Base-by-base conservation (phyloP, 1,140 invertebrate species). In the Aphis craccivora region DNA sequence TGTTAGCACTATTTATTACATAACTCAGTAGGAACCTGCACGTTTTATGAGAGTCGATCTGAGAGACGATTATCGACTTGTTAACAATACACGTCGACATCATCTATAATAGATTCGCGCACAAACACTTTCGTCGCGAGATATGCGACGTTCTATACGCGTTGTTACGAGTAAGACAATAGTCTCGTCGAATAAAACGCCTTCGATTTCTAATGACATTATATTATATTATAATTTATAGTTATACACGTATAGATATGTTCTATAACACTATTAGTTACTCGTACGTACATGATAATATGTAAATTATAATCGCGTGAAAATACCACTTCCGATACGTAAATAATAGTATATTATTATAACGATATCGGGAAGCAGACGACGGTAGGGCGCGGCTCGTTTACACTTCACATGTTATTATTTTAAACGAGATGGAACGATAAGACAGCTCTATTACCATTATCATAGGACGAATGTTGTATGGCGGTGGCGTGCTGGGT, bases 391-490 rank as follows among this genome's bases (percentile, higher is more conserved):
- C n/a, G 60, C 60, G 60, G 30, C 60, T 76, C 60, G 60, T 76
- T n/a, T 76, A 76, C 60, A 76, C 60, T 76, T 76, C 60, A n/a
- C 30, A n/a, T 76, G n/a, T n/a, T n/a, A 76, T 40, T 40, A 76
- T 35, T n/a, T 35, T n/a, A n/a, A 6, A 76, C 14, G n/a, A n/a
- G 60, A 76, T 76, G 30, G 14, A 18, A 76, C 30, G 60, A 76
- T 76, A 76, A 76, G 60, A 76, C 60, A 76, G 60, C 60, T 76
- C 30, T 76, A 76, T 76, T 76, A 76, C 60, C 60, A n/a, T 76
- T 35, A n/a, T n/a, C 30, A 6, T 2, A 5, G n/a, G 14, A 76
- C 11, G 60, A 76, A 76, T 40, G 3, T 76, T 76, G 60, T n/a
- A n/a, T 76, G 60, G 30, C 30, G 30, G 60, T 6, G 60, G n/a